A percentile compares a stretch with the other conserved stretches of the same genome.
Conservation (phyloP, 2,113 vertebrate species). For the Mirza zaza region DNA sequence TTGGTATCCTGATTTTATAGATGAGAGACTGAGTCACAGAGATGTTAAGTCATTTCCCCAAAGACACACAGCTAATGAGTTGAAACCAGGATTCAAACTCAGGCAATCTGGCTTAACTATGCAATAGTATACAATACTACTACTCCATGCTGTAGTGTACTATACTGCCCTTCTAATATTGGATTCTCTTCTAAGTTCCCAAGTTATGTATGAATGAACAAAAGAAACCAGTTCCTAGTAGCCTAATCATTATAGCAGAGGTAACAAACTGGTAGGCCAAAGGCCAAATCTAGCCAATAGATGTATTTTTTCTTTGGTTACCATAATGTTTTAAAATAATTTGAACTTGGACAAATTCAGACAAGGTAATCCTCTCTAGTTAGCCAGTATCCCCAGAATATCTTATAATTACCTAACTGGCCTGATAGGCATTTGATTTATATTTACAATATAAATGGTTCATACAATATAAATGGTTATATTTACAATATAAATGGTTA, state of each 20-base stretch:
- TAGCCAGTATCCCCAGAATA: neutral
- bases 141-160: neutral
- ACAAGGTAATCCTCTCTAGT: neutral
- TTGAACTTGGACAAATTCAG: conserved; percentile 3
- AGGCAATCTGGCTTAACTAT: neutral
- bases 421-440: neutral
- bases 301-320: neutral
- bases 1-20: neutral
- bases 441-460: neutral
- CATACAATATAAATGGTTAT: no score
- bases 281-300: neutral
- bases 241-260: neutral
- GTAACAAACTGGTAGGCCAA: neutral
- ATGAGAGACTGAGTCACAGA: neutral
- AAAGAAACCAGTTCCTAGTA: neutral
- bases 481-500: neutral
- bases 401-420: neutral
- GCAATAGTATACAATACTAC: no score
- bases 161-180: neutral
- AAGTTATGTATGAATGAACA: neutral
- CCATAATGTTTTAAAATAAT: neutral
- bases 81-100: neutral
- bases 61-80: neutral
- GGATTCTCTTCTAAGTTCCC: neutral
- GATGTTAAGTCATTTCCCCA: neutral